phyloP scores from a whole-genome alignment of 1,140 invertebrate genomes.

The Trichoplusia ni region DNA sequence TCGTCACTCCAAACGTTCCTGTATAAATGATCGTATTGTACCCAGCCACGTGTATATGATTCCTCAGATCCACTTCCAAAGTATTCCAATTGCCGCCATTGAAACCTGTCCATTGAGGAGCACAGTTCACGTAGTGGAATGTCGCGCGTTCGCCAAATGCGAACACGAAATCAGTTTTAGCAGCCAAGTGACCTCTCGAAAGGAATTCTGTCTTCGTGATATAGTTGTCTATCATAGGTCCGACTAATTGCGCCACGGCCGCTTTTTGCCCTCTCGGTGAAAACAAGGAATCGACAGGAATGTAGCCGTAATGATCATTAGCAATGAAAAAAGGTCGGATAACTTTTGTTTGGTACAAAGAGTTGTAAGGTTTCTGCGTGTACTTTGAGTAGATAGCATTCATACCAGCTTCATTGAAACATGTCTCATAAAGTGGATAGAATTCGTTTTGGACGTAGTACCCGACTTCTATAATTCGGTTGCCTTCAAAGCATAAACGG shows the following conservation, averaged over 20 bases:
- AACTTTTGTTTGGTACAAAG: conserved; percentile 63
- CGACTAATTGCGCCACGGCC: conserved; percentile 58
- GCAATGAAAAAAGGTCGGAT: conserved; percentile 63
- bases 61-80: conserved; percentile 73
- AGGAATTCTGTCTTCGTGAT: conserved; percentile 65
- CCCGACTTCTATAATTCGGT: conserved; percentile 64
- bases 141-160: conserved; percentile 84
- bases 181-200: conserved; percentile 85
- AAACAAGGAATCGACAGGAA: conserved; percentile 59
- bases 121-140: conserved; percentile 86
- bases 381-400: conserved; percentile 69
- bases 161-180: conserved; percentile 86
- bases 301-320: conserved; percentile 46
- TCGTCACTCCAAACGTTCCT: conserved; percentile 76
- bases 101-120: conserved; percentile 85
- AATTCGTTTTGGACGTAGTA: conserved; percentile 59
- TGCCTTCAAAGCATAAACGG: conserved; percentile 59
- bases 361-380: conserved; percentile 70
- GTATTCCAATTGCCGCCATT: conserved; percentile 86
- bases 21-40: conserved; percentile 80
- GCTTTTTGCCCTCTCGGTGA: conserved; percentile 56
- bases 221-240: conserved; percentile 49
- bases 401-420: conserved; percentile 56
- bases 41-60: conserved; percentile 55
- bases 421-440: conserved; percentile 66